phyloP scores from a whole-genome alignment of 2,888 invertebrate species.

The Drosophila prolongata region DNA sequence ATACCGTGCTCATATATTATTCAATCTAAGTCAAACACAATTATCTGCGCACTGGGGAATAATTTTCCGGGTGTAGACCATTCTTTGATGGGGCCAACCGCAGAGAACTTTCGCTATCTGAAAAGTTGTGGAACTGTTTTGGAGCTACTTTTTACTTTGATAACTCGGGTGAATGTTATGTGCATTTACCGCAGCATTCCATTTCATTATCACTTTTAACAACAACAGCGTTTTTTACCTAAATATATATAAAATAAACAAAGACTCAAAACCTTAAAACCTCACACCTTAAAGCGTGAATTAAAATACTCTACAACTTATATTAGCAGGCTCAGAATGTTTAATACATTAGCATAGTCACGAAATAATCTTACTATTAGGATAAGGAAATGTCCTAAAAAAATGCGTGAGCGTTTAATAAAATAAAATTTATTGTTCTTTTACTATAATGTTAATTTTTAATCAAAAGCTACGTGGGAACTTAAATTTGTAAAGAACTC shows the following conservation, averaged over 20 bases:
- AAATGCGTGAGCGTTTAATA: slow-evolving; percentile 7
- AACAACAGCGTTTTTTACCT: too few species aligned
- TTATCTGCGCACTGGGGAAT: slow-evolving; percentile 13
- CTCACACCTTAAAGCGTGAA: too few species aligned
- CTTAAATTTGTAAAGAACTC: background rate
- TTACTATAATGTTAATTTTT: slow-evolving; percentile 3
- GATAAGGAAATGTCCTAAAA: background rate
- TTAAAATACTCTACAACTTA: too few species aligned
- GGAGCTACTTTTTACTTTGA: slow-evolving; percentile 7
- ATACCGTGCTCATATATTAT: slow-evolving; percentile 24
- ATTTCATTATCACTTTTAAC: background rate
- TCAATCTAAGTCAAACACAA: slow-evolving; percentile 13
- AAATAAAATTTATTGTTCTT: slow-evolving; percentile 1
- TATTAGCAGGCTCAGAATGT: background rate
- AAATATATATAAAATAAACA: too few species aligned
- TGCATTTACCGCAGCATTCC: background rate
- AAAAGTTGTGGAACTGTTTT: slow-evolving; percentile 1
- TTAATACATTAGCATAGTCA: background rate
- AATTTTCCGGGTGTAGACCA: slow-evolving; percentile 1
- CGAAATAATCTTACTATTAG: background rate
- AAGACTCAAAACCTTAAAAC: too few species aligned
- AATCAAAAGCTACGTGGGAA: background rate
- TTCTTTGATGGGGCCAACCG: slow-evolving; percentile 7
- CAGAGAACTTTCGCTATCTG: slow-evolving; percentile 24
- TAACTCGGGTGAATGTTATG: background rate